A percentile compares a stretch with the other conserved stretches of the same genome.
phyloP scores from a whole-genome alignment of 2,797 vertebrate species.

The Champsocephalus gunnari region DNA sequence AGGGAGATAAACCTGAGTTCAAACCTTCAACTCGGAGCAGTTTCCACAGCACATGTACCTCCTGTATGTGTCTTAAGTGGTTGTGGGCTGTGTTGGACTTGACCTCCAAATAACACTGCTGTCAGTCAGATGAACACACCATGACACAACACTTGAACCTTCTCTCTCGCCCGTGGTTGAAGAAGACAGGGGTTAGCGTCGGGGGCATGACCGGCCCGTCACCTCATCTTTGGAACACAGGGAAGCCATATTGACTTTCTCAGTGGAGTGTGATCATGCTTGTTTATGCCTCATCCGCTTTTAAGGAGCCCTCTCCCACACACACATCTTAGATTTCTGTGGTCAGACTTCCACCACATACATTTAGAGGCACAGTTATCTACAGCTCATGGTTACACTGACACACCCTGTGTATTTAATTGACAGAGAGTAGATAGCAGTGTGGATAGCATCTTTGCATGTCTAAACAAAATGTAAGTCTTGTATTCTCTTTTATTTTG shows the following conservation, averaged over 20 bases:
- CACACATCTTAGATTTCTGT: conserved; percentile 7
- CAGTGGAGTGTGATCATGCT: conserved; percentile 35
- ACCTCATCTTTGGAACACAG: conserved; percentile 45
- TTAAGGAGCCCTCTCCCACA: conserved; percentile 10
- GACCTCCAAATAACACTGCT: conserved; percentile 24
- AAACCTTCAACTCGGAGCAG: background rate
- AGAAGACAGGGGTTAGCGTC: conserved; percentile 17
- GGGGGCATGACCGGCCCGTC: conserved; percentile 28
- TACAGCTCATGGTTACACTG: background rate
- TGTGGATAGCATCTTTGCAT: background rate
- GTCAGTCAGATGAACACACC: conserved; percentile 28
- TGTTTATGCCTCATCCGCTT: conserved; percentile 49
- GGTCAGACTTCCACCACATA: background rate
- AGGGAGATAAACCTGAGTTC: background rate
- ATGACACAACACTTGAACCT: conserved; percentile 8
- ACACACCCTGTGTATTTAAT: background rate
- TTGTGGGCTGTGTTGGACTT: conserved; percentile 4
- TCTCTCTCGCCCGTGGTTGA: background rate
- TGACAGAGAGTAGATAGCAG: background rate
- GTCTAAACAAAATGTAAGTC: too few relatives aligned
- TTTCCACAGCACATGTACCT: background rate
- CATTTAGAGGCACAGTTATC: background rate
- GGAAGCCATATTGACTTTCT: conserved; percentile 45
- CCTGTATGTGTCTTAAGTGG: background rate
- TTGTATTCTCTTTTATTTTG: too few relatives aligned